phyloP scores from a whole-genome alignment of 2,113 vertebrate genomes.

The Calidris pugnax region DNA sequence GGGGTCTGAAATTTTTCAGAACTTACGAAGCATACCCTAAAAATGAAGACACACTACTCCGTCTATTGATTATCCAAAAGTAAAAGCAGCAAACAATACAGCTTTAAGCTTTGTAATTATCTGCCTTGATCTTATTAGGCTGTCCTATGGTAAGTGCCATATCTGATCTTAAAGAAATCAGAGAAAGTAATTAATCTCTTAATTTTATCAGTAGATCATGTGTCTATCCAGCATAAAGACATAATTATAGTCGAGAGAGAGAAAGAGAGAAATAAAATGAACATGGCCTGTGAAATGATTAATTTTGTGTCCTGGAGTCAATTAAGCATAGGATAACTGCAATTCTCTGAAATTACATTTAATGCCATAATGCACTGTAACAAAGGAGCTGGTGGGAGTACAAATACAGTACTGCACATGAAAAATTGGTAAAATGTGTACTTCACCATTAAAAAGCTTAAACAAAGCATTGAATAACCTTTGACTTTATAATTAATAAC shows the following conservation, averaged over 20 bases:
- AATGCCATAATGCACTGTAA: constrained; percentile 19
- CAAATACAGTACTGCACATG: neutral
- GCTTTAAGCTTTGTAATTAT: neutral
- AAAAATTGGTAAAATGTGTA: constrained; percentile 2
- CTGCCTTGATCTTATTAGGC: neutral
- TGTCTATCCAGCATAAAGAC: constrained; percentile 42
- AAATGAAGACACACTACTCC: neutral
- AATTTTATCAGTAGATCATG: constrained; percentile 9
- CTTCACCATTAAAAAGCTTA: neutral
- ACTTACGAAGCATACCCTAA: neutral
- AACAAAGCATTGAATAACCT: neutral
- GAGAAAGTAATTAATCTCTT: constrained; percentile 52
- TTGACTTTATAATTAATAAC: neutral
- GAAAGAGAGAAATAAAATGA: constrained; percentile 49
- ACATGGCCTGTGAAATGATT: constrained; percentile 39
- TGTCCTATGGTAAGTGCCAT: neutral
- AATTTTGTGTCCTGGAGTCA: constrained; percentile 55
- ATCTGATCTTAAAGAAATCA: constrained; percentile 36
- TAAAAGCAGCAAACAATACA: neutral
- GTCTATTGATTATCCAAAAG: neutral
- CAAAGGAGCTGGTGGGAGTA: constrained; percentile 28
- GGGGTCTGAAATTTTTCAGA: neutral
- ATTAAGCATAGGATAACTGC: constrained; percentile 23
- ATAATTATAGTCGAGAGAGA: constrained; percentile 35
- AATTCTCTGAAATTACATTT: constrained; percentile 45